Evolutionary conservation across 2,888 invertebrate species (phyloP), one percentile per base, ranked within the genome.

Genomic region (Ectemnius continuus): DNA sequence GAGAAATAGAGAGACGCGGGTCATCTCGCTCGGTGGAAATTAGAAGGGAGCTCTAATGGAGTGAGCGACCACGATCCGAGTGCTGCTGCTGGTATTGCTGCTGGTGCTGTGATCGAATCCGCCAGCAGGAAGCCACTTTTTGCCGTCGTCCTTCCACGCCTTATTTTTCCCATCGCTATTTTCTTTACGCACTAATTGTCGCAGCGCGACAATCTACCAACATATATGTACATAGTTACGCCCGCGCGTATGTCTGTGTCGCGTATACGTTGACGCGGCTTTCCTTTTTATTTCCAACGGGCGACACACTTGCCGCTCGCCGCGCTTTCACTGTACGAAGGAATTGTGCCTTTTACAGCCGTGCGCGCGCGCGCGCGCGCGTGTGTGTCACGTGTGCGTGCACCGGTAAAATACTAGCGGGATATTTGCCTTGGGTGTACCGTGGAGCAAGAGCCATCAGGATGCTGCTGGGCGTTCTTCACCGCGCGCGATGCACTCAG

Each of bases 241-340:
- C 23, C 0, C 23, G 23, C 52, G 66, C 23, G 36, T 36, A 26
- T 45, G 8, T 36, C 6, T 11, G 36, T 36, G 36, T 36, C 36
- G 23, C 23, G 3, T 2, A 23, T 23, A 23, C 4, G n/a, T 16
- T 13, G 47, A 18, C n/a, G 23, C 26, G 46, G 36, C 28, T 64
- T 59, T 59, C 47, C 59, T 66, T 59, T 66, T 66, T 66, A 66
- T 47, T 46, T 59, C 52, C 47, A 46, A 46, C 58, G 58, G 26
- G 16, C 48, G 64, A 64, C 66, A 59, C 59, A 59, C 66, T 66
- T 52, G 59, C 36, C 56, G 14, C 45, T 62, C 23, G 13, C 14
- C 13, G 23, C 57, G 68, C 68, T 68, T 68, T 68, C 68, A 61
- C 68, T 57, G 56, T 28, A 11, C 26, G 58, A 48, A 67, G 56